Evolutionary conservation across 2,888 invertebrate genomes (phyloP).

Genomic region (Tenthredo livida): DNA sequence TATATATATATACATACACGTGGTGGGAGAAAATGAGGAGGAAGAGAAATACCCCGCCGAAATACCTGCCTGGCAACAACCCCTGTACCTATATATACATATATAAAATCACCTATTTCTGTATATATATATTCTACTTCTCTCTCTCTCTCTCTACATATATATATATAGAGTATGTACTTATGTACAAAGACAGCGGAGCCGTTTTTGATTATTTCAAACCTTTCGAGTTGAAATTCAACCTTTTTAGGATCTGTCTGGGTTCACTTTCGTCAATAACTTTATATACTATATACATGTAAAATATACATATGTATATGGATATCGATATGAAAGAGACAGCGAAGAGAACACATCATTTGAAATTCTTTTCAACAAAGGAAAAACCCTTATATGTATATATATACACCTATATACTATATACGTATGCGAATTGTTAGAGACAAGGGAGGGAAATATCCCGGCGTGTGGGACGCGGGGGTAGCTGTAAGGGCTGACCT

Average conservation of each 20-base stretch:
- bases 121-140: not conserved
- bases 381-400: not conserved
- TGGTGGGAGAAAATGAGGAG: not conserved
- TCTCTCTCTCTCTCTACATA: not conserved
- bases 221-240: not conserved
- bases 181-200: not conserved
- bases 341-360: too few species aligned
- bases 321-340: not conserved
- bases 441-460: not conserved
- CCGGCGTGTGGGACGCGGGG: not conserved
- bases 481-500: conserved; percentile 41
- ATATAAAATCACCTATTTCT: not conserved
- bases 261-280: not conserved
- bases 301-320: not conserved
- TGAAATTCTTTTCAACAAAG: too few species aligned
- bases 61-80: conserved; percentile 54
- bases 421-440: not conserved
- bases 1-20: not conserved
- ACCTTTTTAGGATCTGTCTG: not conserved
- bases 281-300: not conserved
- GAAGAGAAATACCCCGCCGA: conserved; percentile 18
- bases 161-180: not conserved
- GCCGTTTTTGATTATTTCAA: not conserved
- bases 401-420: not conserved
- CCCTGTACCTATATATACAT: not conserved